These are phyloP conservation scores for Chaetura pelagica DNA, from an alignment of 2,113 vertebrate genomes.

Conservation along the genomic window DNA sequence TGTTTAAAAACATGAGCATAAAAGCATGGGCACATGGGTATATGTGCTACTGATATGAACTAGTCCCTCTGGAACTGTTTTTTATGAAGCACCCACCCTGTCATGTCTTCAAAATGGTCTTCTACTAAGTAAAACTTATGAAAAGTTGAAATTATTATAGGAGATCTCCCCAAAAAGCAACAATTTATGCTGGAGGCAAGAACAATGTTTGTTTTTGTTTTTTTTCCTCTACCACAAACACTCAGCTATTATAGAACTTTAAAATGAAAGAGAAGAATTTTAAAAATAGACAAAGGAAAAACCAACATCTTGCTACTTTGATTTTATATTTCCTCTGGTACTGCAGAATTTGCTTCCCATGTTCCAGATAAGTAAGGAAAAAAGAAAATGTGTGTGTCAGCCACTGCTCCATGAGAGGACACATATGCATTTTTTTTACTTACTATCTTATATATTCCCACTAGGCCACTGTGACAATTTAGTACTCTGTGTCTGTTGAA, in stretches of 20 bases:
- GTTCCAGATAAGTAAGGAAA: not conserved
- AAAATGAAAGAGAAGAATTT: not conserved
- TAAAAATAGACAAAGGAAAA: not conserved
- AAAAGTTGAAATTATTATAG: conserved; percentile 1
- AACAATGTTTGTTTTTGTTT: not conserved
- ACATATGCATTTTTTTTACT: not conserved
- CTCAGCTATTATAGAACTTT: not conserved
- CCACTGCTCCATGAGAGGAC: not conserved
- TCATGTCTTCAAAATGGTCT: not conserved
- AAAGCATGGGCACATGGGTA: conserved; percentile 10
- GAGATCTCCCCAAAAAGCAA: not conserved
- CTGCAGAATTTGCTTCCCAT: not conserved
- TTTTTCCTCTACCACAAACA: not conserved
- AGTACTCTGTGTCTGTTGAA: not conserved
- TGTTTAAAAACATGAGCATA: conserved; percentile 16
- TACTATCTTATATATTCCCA: not conserved
- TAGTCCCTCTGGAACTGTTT: not conserved
- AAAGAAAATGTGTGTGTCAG: not conserved
- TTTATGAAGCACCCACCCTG: not conserved
- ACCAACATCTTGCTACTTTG: not conserved
- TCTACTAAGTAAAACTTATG: not conserved
- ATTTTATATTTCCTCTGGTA: not conserved
- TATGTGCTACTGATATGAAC: not conserved
- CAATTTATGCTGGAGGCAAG: conserved; percentile 18
- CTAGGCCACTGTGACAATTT: not conserved